phyloP scores from a whole-genome alignment of 2,797 vertebrate species.

The Euthynnus affinis region DNA sequence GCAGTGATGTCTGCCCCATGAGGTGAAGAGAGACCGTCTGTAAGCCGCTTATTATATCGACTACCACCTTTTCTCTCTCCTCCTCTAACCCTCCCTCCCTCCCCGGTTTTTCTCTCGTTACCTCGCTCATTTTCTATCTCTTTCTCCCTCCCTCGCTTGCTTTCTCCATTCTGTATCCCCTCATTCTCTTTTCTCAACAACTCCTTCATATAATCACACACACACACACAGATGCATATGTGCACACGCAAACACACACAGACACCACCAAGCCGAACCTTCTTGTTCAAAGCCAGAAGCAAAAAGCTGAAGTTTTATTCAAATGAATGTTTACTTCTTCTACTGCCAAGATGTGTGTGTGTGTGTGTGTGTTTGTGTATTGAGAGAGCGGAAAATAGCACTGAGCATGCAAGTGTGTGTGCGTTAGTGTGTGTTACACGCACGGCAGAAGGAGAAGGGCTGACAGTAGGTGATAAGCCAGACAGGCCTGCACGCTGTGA shows the following conservation, averaged over 20 bases:
- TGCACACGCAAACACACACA: slow-evolving; percentile 41
- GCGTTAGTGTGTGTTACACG: slow-evolving; percentile 87
- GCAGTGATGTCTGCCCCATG: slow-evolving; percentile 85
- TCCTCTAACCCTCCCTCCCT: slow-evolving; percentile 51
- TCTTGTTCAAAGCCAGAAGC: slow-evolving; percentile 95
- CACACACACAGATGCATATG: slow-evolving; percentile 34
- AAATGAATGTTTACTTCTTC: slow-evolving; percentile 99
- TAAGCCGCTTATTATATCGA: slow-evolving; percentile 99
- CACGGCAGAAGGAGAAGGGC: slow-evolving; percentile 96
- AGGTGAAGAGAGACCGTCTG: slow-evolving; percentile 97
- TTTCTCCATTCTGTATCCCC: slow-evolving; percentile 67
- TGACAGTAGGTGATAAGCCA: slow-evolving; percentile 99
- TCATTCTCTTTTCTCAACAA: slow-evolving; percentile 67
- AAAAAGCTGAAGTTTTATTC: slow-evolving; percentile 96
- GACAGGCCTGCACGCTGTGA: slow-evolving; percentile 97
- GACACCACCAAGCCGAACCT: slow-evolving; percentile 79
- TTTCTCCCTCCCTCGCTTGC: slow-evolving; percentile 58
- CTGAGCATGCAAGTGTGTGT: slow-evolving; percentile 63
- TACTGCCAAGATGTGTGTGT: slow-evolving; percentile 90
- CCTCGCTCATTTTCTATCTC: slow-evolving; percentile 77
- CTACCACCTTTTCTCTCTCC: slow-evolving; percentile 92
- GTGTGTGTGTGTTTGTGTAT: slow-evolving; percentile 42
- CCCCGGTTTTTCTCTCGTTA: slow-evolving; percentile 62
- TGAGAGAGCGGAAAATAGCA: slow-evolving; percentile 63
- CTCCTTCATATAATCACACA: slow-evolving; percentile 49